Evolutionary conservation across 2,113 vertebrate species (phyloP).

Genomic region (Myotis brandtii): DNA sequence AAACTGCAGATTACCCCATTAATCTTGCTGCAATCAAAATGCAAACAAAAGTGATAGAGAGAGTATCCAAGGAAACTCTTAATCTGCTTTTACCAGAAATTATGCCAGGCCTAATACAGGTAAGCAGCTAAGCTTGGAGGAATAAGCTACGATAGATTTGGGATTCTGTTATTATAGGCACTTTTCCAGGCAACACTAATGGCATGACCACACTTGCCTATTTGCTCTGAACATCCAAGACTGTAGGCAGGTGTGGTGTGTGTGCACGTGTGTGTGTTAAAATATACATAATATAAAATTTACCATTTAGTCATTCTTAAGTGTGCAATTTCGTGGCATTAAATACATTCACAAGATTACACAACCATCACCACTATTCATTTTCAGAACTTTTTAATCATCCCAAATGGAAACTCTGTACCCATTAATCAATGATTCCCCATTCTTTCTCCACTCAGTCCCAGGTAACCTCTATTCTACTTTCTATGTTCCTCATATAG

Average conservation of each 20-base stretch:
- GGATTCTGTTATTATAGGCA: not conserved
- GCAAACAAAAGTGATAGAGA: constrained; percentile 97
- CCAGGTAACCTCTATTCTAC: not conserved
- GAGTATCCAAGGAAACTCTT: constrained; percentile 93
- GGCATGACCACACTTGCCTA: not conserved
- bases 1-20: constrained; percentile 97
- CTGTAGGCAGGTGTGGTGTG: not conserved
- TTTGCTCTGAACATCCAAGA: not conserved
- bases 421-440: not conserved
- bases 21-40: constrained; percentile 99
- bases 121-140: constrained; percentile 73
- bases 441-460: not conserved
- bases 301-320: not conserved
- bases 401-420: not conserved
- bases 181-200: not conserved
- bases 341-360: not conserved
- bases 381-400: not conserved
- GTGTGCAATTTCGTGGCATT: not conserved
- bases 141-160: not conserved
- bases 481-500: not conserved
- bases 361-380: not conserved
- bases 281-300: not conserved
- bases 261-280: not conserved
- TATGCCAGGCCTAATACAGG: constrained; percentile 95
- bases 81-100: constrained; percentile 94